Evolutionary conservation across 2,888 invertebrate genomes (phyloP), one percentile per base, ranked within the genome.

Genomic region (Anorthoa munda): DNA sequence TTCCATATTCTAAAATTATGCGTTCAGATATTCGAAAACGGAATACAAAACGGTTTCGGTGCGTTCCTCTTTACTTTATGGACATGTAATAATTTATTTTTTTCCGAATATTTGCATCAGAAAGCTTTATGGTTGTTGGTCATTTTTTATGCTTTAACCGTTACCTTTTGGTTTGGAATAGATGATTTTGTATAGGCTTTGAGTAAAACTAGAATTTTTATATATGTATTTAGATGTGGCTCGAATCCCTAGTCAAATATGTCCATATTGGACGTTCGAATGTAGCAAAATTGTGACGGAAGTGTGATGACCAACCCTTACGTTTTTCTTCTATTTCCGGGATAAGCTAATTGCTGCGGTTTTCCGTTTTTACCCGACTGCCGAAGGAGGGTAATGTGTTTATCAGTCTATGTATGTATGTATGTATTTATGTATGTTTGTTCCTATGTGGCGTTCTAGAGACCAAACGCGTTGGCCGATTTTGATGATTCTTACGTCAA

Each of bases 1-100:
- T 94, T 93, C 90, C 90, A 91, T 93, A 94, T 93, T 93, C 92
- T 91, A 93, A 93, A 93, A 93, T 93, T 93, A 94, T 93, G 90
- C 89, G 89, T 90, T 88, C 90, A 91, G 85, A 87, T 92, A 91
- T 91, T 92, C 87, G 87, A 92, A 92, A 91, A 91, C 87, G 88
- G 89, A 91, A 91, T 90, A 91, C 89, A 89, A 90, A 91, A 90
- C 88, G 82, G 88, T 88, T 89, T 87, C 89, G 79, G 85, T 88
- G 84, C 87, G 86, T 86, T 87, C 85, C 82, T 86, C 79, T 88
- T 87, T 87, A 80, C 82, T 87, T 89, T 90, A 93, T 92, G 90
- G 89, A 90, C 90, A 90, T 92, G 88, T 87, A 88, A 89, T 87
- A 88, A 90, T 85, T 86, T 86, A 80, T 84, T 82, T 84, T 83